A percentile compares a stretch with the other conserved stretches of the same genome.
Conservation (phyloP, 2,113 vertebrate species). For the Periophthalmodon schlosseri region DNA sequence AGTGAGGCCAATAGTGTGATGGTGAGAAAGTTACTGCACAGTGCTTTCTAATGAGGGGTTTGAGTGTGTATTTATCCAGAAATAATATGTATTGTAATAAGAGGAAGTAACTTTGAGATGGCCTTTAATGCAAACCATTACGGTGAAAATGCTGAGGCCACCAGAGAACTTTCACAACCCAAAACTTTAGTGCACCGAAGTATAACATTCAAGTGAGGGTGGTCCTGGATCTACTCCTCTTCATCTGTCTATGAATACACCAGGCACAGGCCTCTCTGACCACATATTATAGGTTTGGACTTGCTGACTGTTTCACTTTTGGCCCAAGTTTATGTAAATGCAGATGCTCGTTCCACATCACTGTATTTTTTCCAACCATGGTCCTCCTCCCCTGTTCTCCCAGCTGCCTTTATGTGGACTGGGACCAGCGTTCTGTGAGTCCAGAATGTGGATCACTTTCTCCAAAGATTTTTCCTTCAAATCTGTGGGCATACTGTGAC, state of each 20-base stretch:
- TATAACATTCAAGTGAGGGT: slow-evolving; percentile 57
- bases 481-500: slow-evolving; percentile 47
- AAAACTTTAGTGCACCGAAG: slow-evolving; percentile 17
- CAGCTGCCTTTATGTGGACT: slow-evolving; percentile 49
- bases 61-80: slow-evolving; percentile 36
- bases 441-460: slow-evolving; percentile 38
- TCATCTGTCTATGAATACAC: slow-evolving; percentile 69
- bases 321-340: slow-evolving; percentile 61
- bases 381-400: slow-evolving; percentile 53
- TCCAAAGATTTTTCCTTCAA: slow-evolving; percentile 49
- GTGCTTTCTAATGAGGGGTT: slow-evolving; percentile 44
- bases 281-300: slow-evolving; percentile 69
- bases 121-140: slow-evolving; percentile 20
- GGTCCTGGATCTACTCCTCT: slow-evolving; percentile 56
- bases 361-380: slow-evolving; percentile 67
- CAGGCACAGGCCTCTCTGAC: slow-evolving; percentile 49
- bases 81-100: slow-evolving; percentile 35
- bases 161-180: slow-evolving; percentile 34
- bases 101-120: slow-evolving; percentile 51
- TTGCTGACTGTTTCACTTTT: slow-evolving; percentile 67
- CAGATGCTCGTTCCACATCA: slow-evolving; percentile 61
- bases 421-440: slow-evolving; percentile 61
- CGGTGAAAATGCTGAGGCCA: slow-evolving; percentile 11
- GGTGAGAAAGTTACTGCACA: slow-evolving; percentile 4
- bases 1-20: slow-evolving; percentile 26